Conservation (phyloP, 2,888 invertebrate genomes). For the Caenorhabditis doughertyi region DNA sequence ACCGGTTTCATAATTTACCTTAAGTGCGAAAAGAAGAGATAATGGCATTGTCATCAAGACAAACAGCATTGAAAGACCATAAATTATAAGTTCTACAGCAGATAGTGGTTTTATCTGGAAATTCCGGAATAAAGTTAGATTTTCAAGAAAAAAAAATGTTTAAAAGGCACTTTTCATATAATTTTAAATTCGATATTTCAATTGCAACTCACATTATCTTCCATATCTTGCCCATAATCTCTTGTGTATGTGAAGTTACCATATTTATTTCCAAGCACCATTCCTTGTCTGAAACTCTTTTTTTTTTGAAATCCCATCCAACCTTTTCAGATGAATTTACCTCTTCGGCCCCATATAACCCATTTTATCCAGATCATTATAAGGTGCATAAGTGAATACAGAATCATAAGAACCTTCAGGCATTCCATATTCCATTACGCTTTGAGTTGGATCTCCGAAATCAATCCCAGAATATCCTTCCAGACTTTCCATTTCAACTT, state of each 20-base stretch:
- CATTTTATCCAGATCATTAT: constrained; percentile 76
- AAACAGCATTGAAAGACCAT: constrained; percentile 71
- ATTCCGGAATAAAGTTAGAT: background rate
- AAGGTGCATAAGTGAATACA: constrained; percentile 75
- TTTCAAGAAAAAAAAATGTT: no score
- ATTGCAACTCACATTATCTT: constrained; percentile 50
- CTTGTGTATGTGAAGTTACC: constrained; percentile 69
- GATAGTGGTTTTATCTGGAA: constrained; percentile 59
- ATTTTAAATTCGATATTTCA: no score
- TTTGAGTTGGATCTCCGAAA: constrained; percentile 44
- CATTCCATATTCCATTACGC: constrained; percentile 67
- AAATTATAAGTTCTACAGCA: constrained; percentile 66
- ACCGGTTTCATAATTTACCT: constrained; percentile 67
- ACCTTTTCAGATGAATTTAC: constrained; percentile 31
- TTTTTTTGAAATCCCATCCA: background rate
- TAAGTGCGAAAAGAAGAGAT: constrained; percentile 78
- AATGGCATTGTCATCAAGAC: constrained; percentile 79
- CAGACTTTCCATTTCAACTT: constrained; percentile 37
- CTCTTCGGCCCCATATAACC: constrained; percentile 71
- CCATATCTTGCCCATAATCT: constrained; percentile 60
- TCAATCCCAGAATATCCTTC: constrained; percentile 46
- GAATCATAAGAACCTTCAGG: constrained; percentile 72
- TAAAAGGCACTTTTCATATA: no score
- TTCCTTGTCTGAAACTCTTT: constrained; percentile 57
- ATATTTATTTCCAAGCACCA: constrained; percentile 60